A percentile compares a stretch with the other conserved stretches of the same genome.
phyloP scores from a whole-genome alignment of 1,140 invertebrate genomes.

The Diachasma alloeum region DNA sequence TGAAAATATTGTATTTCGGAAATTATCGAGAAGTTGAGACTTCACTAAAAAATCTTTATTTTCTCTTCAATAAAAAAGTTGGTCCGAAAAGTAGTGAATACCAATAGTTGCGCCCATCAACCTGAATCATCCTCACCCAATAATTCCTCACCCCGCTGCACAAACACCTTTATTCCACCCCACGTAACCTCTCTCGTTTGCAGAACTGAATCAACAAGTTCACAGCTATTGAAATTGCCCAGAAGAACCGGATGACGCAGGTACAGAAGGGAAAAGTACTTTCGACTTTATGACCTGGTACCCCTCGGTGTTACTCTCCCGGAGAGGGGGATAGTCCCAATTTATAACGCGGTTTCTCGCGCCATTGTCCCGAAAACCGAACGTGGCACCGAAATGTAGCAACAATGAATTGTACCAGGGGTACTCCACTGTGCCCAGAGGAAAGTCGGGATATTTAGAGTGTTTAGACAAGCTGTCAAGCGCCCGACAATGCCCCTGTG shows the following conservation, averaged over 20 bases:
- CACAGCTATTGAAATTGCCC: too few species aligned
- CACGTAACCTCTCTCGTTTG: too few species aligned
- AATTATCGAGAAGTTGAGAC: too few species aligned
- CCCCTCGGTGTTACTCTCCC: neutral
- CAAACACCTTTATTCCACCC: too few species aligned
- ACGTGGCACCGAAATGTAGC: slow-evolving; percentile 2
- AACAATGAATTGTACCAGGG: neutral
- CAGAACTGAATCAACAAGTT: neutral
- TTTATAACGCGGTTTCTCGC: slow-evolving; percentile 40
- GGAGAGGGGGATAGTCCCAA: slow-evolving; percentile 5
- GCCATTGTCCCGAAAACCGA: slow-evolving; percentile 45
- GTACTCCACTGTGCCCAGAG: slow-evolving; percentile 9
- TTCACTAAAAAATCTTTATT: too few species aligned
- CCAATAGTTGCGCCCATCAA: too few species aligned
- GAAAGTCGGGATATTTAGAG: slow-evolving; percentile 48
- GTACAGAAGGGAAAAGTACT: neutral
- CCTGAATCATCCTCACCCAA: too few species aligned
- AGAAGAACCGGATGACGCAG: neutral
- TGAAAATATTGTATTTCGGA: too few species aligned
- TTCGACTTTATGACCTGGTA: slow-evolving; percentile 32
- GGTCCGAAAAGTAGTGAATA: too few species aligned
- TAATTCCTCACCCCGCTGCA: too few species aligned
- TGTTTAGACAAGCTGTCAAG: slow-evolving; percentile 56
- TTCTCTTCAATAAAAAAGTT: too few species aligned
- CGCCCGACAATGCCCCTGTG: slow-evolving; percentile 45